phyloP scores from a whole-genome alignment of 2,888 invertebrate species.

The Deilephila porcellus region DNA sequence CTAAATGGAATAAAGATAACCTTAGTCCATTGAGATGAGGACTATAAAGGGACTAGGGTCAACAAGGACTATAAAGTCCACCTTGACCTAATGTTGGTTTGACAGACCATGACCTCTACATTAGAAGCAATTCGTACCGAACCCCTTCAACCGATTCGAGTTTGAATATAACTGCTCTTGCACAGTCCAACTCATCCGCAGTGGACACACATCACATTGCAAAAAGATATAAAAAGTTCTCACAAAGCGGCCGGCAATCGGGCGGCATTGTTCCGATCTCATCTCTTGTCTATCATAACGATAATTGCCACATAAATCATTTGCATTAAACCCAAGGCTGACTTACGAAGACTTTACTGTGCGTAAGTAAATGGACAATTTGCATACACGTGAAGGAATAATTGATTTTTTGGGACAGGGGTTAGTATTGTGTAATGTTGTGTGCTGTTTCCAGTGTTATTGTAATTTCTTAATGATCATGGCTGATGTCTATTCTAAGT shows the following conservation, averaged over 20 bases:
- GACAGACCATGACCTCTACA: too few species aligned
- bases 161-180: neutral
- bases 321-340: slow-evolving; percentile 55
- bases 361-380: slow-evolving; percentile 51
- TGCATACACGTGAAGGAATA: slow-evolving; percentile 42
- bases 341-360: slow-evolving; percentile 47
- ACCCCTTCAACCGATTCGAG: neutral
- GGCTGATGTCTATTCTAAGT: too few species aligned
- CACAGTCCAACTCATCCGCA: neutral
- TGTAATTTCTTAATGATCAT: too few species aligned
- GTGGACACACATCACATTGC: slow-evolving; percentile 3
- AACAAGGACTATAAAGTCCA: too few species aligned
- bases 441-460: neutral
- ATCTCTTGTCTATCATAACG: slow-evolving; percentile 46
- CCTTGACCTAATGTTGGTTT: too few species aligned
- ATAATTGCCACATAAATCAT: slow-evolving; percentile 55
- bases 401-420: slow-evolving; percentile 2
- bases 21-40: too few species aligned
- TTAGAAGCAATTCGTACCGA: too few species aligned
- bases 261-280: slow-evolving; percentile 46
- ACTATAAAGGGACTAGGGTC: too few species aligned
- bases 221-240: slow-evolving; percentile 14
- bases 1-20: too few species aligned
- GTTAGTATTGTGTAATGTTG: neutral
- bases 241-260: slow-evolving; percentile 36